These are phyloP conservation scores for Drosophila sucinea DNA, from an alignment of 1,140 invertebrate species.

Conservation along the genomic window DNA sequence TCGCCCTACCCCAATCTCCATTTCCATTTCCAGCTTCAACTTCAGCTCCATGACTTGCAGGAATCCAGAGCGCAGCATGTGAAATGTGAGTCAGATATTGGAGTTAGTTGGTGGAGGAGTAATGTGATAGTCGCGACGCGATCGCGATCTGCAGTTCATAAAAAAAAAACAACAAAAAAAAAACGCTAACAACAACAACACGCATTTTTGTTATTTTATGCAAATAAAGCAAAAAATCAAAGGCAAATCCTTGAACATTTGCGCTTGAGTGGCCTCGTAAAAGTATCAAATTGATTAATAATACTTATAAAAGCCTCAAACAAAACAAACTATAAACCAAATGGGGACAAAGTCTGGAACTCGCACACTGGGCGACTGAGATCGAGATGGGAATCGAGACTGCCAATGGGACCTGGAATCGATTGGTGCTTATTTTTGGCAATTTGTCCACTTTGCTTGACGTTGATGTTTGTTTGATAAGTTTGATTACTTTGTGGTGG, in stretches of 20 bases:
- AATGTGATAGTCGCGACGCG: constrained; percentile 70
- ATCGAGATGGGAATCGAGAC: background rate
- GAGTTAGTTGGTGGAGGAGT: constrained; percentile 47
- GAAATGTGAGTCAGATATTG: constrained; percentile 69
- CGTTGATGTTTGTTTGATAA: constrained; percentile 76
- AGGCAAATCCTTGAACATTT: constrained; percentile 74
- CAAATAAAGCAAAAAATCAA: constrained; percentile 59
- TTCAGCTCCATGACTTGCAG: constrained; percentile 63
- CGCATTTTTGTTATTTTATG: constrained; percentile 52
- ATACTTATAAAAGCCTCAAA: constrained; percentile 73
- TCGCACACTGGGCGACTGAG: constrained; percentile 4
- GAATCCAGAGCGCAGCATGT: constrained; percentile 67
- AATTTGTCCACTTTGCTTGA: constrained; percentile 78
- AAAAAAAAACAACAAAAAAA: background rate
- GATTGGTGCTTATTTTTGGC: constrained; percentile 33
- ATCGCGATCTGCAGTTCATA: constrained; percentile 46
- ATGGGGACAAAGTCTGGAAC: constrained; percentile 37
- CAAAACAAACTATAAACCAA: constrained; percentile 68
- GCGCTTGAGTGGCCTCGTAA: constrained; percentile 80
- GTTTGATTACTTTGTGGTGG: constrained; percentile 68
- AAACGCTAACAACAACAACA: background rate
- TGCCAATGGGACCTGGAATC: constrained; percentile 7
- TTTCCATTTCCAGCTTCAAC: background rate
- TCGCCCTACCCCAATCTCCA: constrained; percentile 48
- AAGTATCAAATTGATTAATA: constrained; percentile 83